Conservation (phyloP, 1,140 invertebrate species). For the Camponotus floridanus region DNA sequence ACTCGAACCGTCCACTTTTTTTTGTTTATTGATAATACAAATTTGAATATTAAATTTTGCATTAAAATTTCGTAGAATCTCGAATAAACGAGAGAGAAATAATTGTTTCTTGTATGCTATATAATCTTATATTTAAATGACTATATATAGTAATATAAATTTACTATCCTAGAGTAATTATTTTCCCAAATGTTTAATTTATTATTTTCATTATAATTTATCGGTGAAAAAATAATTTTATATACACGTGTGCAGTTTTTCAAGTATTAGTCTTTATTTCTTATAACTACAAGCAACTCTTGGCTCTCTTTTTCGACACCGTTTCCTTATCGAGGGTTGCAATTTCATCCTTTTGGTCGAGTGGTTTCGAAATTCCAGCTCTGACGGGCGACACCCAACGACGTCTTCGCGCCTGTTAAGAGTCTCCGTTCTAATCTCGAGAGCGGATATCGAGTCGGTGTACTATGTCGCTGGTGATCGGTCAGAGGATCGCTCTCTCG, state of each 20-base stretch:
- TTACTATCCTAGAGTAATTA: not conserved
- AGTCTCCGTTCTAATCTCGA: constrained; percentile 70
- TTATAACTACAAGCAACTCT: not conserved
- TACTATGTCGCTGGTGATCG: constrained; percentile 74
- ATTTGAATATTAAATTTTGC: not conserved
- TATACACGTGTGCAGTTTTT: no score
- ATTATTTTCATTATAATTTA: not conserved
- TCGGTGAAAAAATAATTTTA: not conserved
- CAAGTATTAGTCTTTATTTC: constrained; percentile 8
- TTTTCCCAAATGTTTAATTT: constrained; percentile 15
- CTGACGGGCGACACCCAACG: constrained; percentile 68
- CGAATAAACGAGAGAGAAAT: not conserved
- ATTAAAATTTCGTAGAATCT: not conserved
- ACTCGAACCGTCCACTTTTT: not conserved
- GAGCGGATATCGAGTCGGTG: constrained; percentile 73
- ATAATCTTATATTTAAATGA: not conserved
- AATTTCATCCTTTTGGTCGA: constrained; percentile 76
- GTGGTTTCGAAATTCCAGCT: constrained; percentile 74
- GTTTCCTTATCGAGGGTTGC: constrained; percentile 58
- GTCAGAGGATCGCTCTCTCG: constrained; percentile 74
- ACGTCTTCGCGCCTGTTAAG: constrained; percentile 66
- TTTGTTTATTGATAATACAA: not conserved
- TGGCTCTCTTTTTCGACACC: constrained; percentile 13
- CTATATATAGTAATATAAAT: not conserved
- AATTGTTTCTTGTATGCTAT: not conserved